Evolutionary conservation across 2,113 vertebrate genomes (phyloP), one percentile per base, ranked within the genome.

Genomic region (Cariama cristata): DNA sequence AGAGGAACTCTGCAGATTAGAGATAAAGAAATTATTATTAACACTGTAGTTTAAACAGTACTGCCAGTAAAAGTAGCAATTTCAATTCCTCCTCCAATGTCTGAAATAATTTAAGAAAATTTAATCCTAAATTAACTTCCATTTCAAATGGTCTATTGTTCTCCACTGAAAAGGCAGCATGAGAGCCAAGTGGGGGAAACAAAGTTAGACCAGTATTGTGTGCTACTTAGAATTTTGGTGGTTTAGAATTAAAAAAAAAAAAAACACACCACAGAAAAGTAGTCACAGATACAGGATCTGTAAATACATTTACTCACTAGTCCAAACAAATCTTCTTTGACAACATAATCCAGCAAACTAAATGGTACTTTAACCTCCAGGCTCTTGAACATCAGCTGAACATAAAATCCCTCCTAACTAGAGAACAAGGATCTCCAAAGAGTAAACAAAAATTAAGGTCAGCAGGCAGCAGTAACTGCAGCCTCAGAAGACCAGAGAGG

Each of bases 401-500:
- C 49, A 55, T 20, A 73, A 96, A 97, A 90, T 21, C 79, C 63
- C 60, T 64, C 38, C 52, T 45, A 73, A 67, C 38, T 49, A 12
- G 64, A 94, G 35, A 26, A 92, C 44, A 42, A 73, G 35, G 35
- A 86, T 62, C 75, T 69, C 67, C 32, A 27, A 63, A 55, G 27
- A 45, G 33, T 68, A 91, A 94, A 95, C 72, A 88, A 42, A 93
- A 97, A 89, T 91, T 80, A 92, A 96, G 64, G 80, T 71, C 88
- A 96, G 72, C 62, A 64, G 18, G 22, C 52, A 93, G 44, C 60
- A 77, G 60, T 8, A 85, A 81, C 35, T 71, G 42, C 72, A 84
- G 8, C 38, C 52, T 50, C 75, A 40, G 21, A 88, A 27, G 26
- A 68, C 20, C 2, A 1, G 19, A 33, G 13, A 72, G 9, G 14